These are phyloP conservation scores for Ophiodon elongatus DNA, from an alignment of 2,113 vertebrate species.

Conservation along the genomic window DNA sequence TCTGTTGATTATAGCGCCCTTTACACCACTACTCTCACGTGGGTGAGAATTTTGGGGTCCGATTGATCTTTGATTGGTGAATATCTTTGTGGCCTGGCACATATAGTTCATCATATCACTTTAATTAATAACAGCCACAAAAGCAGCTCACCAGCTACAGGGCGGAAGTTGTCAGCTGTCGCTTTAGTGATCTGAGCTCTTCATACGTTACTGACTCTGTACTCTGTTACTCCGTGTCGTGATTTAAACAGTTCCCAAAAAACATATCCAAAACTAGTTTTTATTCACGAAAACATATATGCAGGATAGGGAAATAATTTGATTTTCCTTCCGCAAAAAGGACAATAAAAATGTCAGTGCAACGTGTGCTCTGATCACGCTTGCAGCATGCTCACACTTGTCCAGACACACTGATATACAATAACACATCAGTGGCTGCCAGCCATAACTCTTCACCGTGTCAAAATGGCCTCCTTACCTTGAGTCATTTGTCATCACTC, in stretches of 20 bases:
- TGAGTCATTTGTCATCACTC: constrained; percentile 63
- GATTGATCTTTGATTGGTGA: background rate
- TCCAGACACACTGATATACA: background rate
- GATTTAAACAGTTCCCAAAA: too few relatives aligned
- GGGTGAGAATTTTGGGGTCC: background rate
- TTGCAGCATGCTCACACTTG: background rate
- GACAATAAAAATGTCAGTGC: background rate
- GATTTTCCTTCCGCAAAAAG: background rate
- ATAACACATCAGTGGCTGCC: background rate
- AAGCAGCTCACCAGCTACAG: too few relatives aligned
- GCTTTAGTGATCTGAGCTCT: too few relatives aligned
- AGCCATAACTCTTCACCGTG: constrained; percentile 22
- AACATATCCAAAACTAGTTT: background rate
- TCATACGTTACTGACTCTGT: too few relatives aligned
- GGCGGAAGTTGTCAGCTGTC: too few relatives aligned
- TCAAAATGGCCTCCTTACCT: constrained; percentile 74
- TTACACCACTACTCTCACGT: background rate
- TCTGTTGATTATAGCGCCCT: background rate
- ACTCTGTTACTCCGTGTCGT: too few relatives aligned
- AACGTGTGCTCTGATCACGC: background rate
- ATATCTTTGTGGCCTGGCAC: background rate
- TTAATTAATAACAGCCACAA: too few relatives aligned
- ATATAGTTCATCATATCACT: background rate
- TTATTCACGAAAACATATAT: background rate
- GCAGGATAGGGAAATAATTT: background rate